Evolutionary conservation across 2,113 vertebrate species (phyloP), one percentile per base, ranked within the genome.

Genomic region (Rhynchopsitta pachyrhyncha): DNA sequence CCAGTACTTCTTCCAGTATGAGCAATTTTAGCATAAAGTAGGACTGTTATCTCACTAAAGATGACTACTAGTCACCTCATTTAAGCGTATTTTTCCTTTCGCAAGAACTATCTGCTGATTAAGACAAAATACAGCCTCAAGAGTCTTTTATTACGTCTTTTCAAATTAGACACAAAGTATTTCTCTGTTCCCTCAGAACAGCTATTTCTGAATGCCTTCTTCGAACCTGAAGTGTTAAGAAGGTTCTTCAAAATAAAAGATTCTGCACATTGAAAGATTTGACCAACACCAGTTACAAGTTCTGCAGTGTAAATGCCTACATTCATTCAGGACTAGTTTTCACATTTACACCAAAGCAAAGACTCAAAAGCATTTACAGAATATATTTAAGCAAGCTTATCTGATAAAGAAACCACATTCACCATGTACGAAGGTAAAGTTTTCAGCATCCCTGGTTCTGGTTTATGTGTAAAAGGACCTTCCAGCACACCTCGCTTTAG

Each of bases 351-450:
- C 11, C 49, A 67, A 68, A 50, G 5, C 33, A 42, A 68, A 86
- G 42, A 59, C 7, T 74, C 49, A 11, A 16, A 79, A 37, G 17
- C 16, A 77, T 23, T 62, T 44, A 35, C 24, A 88, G 42, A 57
- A n/a, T 9, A 57, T 7, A 15, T 27, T 73, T 69, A 35, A 71
- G 37, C 37, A 64, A 62, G 17, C 53, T 18, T 80, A 12, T 22
- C 35, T 31, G 84, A 52, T 7, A 42, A 69, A 86, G 44, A 68
- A 93, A 66, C 23, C n/a, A 29, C 10, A 95, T 96, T 80, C 97
- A 99, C 99, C 99, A 99, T 99, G 92, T 99, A 99, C 0, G 98
- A 97, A 33, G 99, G 99, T 19, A 99, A 95, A 16, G 97, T 97
- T 95, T 98, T 99, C 62, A 99, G 98, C 10, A 37, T 96, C 33